Conservation (phyloP, 2,888 invertebrate genomes). For the Asteroscopus sphinx region DNA sequence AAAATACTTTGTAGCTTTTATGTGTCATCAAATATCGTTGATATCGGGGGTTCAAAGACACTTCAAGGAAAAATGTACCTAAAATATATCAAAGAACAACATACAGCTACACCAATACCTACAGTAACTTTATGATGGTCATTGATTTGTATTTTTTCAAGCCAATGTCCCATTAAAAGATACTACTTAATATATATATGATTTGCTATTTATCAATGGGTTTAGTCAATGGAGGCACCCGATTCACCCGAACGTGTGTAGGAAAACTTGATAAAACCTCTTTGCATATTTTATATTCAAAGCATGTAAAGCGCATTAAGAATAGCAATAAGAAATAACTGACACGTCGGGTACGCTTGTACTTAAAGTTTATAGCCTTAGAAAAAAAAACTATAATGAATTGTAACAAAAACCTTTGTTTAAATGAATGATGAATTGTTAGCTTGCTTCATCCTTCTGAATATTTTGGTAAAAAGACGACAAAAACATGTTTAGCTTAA, state of each 20-base stretch:
- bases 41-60: too few species aligned
- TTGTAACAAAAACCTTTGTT: slow-evolving; percentile 3
- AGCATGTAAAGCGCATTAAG: slow-evolving; percentile 27
- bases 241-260: slow-evolving; percentile 25
- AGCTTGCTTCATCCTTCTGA: not conserved
- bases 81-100: not conserved
- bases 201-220: slow-evolving; percentile 49
- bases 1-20: too few species aligned
- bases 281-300: slow-evolving; percentile 29
- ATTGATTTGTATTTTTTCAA: slow-evolving; percentile 5
- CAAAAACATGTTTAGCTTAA: too few species aligned
- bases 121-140: not conserved
- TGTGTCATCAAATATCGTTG: too few species aligned
- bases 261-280: slow-evolving; percentile 27
- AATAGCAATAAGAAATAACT: slow-evolving; percentile 28
- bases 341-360: slow-evolving; percentile 13
- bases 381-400: slow-evolving; percentile 6
- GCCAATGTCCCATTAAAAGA: slow-evolving; percentile 33
- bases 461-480: slow-evolving; percentile 17
- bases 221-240: slow-evolving; percentile 43
- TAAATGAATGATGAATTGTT: slow-evolving; percentile 3
- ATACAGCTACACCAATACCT: too few species aligned
- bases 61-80: not conserved
- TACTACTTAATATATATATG: slow-evolving; percentile 21
- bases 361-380: slow-evolving; percentile 10